phyloP scores from a whole-genome alignment of 1,140 invertebrate genomes.

The Potamilus streckersoni region DNA sequence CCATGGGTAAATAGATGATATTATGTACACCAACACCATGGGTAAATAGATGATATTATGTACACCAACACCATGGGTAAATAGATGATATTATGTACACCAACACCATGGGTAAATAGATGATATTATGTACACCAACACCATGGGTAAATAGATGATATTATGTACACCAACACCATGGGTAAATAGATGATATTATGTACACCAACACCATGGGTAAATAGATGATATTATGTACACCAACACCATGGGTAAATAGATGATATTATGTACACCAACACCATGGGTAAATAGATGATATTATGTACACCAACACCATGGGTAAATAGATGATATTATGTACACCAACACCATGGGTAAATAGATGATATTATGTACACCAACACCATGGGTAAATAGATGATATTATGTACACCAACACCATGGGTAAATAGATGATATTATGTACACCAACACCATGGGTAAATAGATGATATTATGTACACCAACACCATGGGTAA shows the following conservation, averaged over 20 bases:
- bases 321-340: constrained; percentile 64
- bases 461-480: constrained; percentile 64
- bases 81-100: too few species aligned
- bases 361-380: too few species aligned
- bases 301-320: too few species aligned
- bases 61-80: constrained; percentile 80
- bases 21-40: too few species aligned
- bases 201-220: constrained; percentile 80
- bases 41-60: constrained; percentile 64
- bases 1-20: constrained; percentile 75
- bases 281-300: constrained; percentile 75
- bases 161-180: too few species aligned
- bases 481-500: constrained; percentile 80
- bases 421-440: constrained; percentile 75
- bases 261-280: too few species aligned
- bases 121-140: too few species aligned
- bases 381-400: constrained; percentile 76
- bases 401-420: too few species aligned
- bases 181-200: constrained; percentile 64
- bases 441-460: too few species aligned
- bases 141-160: constrained; percentile 75
- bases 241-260: constrained; percentile 76
- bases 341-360: constrained; percentile 80
- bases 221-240: too few species aligned
- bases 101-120: constrained; percentile 76